These are phyloP conservation scores for Chamaea fasciata DNA, from an alignment of 2,113 vertebrate genomes.

Conservation along the genomic window DNA sequence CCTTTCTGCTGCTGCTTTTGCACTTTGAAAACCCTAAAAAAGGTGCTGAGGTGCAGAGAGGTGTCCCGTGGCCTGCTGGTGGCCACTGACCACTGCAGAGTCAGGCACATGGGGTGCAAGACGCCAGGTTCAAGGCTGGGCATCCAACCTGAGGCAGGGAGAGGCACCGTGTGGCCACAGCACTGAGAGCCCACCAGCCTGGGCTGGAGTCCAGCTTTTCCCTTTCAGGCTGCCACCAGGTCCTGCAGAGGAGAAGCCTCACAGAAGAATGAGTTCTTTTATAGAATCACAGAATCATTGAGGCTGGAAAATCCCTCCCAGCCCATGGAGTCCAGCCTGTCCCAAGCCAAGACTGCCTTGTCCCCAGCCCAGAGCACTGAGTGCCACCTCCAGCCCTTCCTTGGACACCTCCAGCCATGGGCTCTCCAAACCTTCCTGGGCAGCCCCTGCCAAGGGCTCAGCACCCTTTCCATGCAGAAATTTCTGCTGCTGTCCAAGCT, in stretches of 20 bases:
- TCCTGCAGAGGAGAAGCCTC: neutral
- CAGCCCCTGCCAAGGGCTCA: neutral
- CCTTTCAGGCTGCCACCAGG: neutral
- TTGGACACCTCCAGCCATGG: neutral
- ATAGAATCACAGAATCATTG: rapidly evolving
- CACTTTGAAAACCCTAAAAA: neutral
- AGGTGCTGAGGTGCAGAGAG: neutral
- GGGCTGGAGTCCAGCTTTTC: neutral
- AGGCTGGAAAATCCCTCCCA: neutral
- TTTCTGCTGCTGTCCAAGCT: neutral
- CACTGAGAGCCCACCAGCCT: neutral
- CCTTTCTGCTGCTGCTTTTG: neutral
- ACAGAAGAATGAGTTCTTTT: neutral
- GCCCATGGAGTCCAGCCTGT: rapidly evolving
- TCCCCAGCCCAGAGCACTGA: neutral
- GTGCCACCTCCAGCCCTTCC: neutral
- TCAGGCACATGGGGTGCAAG: neutral
- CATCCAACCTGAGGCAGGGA: neutral
- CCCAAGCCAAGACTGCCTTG: neutral
- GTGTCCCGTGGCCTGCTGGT: neutral
- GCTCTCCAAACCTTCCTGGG: neutral
- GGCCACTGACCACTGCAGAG: neutral
- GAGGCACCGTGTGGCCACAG: rapidly evolving
- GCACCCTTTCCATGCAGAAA: neutral
- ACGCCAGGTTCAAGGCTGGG: rapidly evolving